phyloP scores from a whole-genome alignment of 1,140 invertebrate species.

The Pomacea maculata region DNA sequence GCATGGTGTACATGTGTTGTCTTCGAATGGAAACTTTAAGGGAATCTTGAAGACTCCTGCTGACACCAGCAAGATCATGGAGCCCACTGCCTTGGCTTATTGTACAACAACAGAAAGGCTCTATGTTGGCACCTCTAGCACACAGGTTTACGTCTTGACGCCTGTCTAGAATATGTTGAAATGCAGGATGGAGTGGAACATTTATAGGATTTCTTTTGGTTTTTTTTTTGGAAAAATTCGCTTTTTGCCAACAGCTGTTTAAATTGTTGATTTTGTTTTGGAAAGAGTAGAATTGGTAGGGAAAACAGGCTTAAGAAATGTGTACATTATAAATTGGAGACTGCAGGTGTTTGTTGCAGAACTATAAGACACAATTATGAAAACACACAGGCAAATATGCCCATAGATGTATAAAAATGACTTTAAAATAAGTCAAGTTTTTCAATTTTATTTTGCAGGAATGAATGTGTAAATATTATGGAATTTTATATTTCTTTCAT shows the following conservation, averaged over 20 bases:
- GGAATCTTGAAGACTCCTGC: slow-evolving; percentile 11
- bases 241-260: too few relatives aligned
- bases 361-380: slow-evolving; percentile 63
- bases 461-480: too few relatives aligned
- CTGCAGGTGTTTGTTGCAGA: slow-evolving; percentile 57
- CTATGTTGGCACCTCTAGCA: slow-evolving; percentile 9
- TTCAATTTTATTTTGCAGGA: slow-evolving; percentile 41
- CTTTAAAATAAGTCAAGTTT: slow-evolving; percentile 39
- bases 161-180: not conserved
- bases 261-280: not conserved
- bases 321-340: not conserved
- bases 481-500: too few relatives aligned
- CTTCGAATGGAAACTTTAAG: not conserved
- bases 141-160: slow-evolving; percentile 5
- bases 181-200: not conserved
- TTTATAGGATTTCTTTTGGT: too few relatives aligned
- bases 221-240: too few relatives aligned
- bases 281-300: slow-evolving; percentile 31
- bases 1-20: slow-evolving; percentile 22
- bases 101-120: not conserved
- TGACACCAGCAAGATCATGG: not conserved
- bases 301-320: slow-evolving; percentile 4
- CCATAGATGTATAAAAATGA: slow-evolving; percentile 40
- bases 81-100: slow-evolving; percentile 16
- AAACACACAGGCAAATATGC: slow-evolving; percentile 63